Base-by-base conservation (phyloP, 2,113 vertebrate species). In the Oryctolagus cuniculus region DNA sequence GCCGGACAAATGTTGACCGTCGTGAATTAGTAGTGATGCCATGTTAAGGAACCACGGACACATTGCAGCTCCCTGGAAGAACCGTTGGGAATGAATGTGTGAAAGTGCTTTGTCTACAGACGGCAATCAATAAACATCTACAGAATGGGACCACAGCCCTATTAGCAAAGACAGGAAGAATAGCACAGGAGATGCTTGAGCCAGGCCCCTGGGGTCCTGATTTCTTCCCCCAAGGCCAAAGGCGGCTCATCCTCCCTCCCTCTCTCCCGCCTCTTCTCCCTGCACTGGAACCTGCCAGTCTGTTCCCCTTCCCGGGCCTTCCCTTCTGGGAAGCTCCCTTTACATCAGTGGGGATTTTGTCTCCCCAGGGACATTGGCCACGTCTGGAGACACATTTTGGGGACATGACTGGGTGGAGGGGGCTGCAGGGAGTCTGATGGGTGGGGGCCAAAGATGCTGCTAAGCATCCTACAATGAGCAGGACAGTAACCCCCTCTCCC, bases 381-480 rank as follows among this genome's bases (percentile, higher is more conserved):
- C 21, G 8, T 36, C 55, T 36, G 64, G 51, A 27, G 38, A 64
- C 3, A 7, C 3, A 11, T n/a, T 27, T 66, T n/a, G 66, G 17
- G 2, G 25, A 17, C 1, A 10, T 10, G 8, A 3, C 6, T 13
- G 67, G 64, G 16, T 29, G 55, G 38, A 25, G 15, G 3, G 5
- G 34, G 79, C 4, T 9, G 9, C 13, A 10, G 51, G 36, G 19
- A 49, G 16, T 22, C 17, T 1, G 0, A 2, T 8, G 16, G 66
- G 29, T 2, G 6, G 72, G 34, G 75, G 2, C 17, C 73, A 9
- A 44, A 16, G 73, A 7, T 11, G 17, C 66, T 49, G 55, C 25
- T 58, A 13, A 29, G 36, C 7, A 4, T 0, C 21, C 22, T 10
- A 24, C 1, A 7, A 9, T 0, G n/a, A 22, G 1, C 63, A 15